Conservation (phyloP, 2,797 vertebrate genomes). For the Hydrocynus forskahlii region DNA sequence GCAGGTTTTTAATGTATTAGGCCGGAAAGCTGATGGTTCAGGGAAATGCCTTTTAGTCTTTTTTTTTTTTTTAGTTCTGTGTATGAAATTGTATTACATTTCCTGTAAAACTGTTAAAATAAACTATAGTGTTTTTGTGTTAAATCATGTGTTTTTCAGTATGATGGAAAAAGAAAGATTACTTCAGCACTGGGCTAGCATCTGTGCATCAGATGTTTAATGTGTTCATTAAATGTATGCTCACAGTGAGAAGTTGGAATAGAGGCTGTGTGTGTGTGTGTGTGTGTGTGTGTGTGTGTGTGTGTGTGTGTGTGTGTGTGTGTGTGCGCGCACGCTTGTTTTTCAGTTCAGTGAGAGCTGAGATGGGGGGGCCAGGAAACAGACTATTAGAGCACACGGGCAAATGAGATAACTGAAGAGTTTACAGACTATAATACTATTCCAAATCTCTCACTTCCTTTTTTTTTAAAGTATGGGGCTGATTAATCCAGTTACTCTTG, state of each 20-base stretch:
- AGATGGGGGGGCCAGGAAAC: slow-evolving; percentile 28
- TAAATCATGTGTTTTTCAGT: background rate
- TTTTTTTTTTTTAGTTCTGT: background rate
- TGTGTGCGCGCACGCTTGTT: background rate
- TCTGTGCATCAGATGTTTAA: slow-evolving; percentile 33
- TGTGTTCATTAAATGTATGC: slow-evolving; percentile 20
- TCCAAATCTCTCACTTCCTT: background rate
- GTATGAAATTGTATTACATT: background rate
- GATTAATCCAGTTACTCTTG: background rate
- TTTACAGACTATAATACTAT: background rate
- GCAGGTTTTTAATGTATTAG: background rate
- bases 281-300: slow-evolving; percentile 8
- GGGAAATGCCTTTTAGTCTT: background rate
- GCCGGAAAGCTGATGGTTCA: background rate
- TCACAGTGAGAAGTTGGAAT: slow-evolving; percentile 1
- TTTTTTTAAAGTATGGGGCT: background rate
- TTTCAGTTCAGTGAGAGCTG: slow-evolving; percentile 6
- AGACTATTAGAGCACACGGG: slow-evolving; percentile 36
- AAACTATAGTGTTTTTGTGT: slow-evolving; percentile 2
- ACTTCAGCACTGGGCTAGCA: slow-evolving; percentile 3
- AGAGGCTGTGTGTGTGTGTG: background rate
- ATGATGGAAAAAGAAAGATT: slow-evolving; percentile 1
- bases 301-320: slow-evolving; percentile 8
- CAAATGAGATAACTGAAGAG: slow-evolving; percentile 29
- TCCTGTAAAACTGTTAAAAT: background rate